Conservation (phyloP, 1,140 invertebrate genomes). For the Aphelinus certus region DNA sequence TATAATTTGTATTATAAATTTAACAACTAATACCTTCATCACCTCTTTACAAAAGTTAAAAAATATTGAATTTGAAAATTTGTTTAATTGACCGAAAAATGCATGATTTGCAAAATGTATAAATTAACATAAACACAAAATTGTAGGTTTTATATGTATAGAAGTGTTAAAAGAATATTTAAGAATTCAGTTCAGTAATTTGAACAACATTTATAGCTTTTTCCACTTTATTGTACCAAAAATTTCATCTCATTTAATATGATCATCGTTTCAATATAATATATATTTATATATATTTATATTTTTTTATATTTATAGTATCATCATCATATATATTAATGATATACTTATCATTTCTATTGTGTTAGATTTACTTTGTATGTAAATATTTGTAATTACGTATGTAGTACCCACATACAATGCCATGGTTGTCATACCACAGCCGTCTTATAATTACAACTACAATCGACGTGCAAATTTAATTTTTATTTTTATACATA, state of each 20-base stretch:
- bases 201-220: conserved; percentile 31
- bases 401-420: conserved; percentile 29
- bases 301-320: conserved; percentile 4
- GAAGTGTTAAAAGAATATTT: not conserved
- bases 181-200: not conserved
- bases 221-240: conserved; percentile 44
- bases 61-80: no score
- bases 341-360: conserved; percentile 40
- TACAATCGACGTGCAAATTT: conserved; percentile 38
- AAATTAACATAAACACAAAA: not conserved
- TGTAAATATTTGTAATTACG: conserved; percentile 38
- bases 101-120: not conserved
- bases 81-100: not conserved
- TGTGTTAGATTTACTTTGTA: conserved; percentile 39
- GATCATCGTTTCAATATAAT: conserved; percentile 39
- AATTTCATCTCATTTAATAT: conserved; percentile 40
- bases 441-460: conserved; percentile 31
- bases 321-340: conserved; percentile 25
- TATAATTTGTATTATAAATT: no score
- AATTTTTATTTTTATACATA: conserved; percentile 32
- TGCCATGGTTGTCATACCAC: conserved; percentile 18
- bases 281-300: conserved; percentile 30
- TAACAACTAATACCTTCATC: no score
- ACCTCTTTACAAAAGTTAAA: no score
- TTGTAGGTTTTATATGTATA: not conserved